Conservation (phyloP, 1,140 invertebrate species). For the Tribolium castaneum region DNA sequence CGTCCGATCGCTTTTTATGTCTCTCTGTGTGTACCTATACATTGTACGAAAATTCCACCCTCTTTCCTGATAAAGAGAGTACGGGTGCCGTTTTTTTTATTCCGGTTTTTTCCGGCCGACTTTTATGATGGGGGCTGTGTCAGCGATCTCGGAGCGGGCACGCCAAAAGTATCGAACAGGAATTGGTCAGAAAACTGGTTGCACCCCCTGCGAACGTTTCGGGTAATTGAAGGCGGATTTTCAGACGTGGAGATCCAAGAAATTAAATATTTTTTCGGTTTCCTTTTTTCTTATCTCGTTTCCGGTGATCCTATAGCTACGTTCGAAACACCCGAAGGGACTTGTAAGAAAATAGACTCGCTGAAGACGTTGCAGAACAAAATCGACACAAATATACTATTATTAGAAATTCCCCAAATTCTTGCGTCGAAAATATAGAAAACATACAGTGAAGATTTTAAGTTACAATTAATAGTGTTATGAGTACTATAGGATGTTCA, state of each 20-base stretch:
- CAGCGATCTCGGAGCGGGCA: neutral
- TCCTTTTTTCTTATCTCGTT: neutral
- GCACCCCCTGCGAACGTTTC: neutral
- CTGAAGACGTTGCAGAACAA: too few species aligned
- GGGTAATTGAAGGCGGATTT: neutral
- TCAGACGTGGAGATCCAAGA: neutral
- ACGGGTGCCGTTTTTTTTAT: neutral
- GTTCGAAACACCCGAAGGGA: too few species aligned
- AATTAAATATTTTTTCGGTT: neutral
- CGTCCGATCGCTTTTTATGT: slow-evolving; percentile 28
- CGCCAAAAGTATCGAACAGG: neutral
- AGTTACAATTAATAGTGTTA: too few species aligned
- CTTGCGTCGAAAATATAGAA: too few species aligned
- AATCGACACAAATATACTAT: too few species aligned
- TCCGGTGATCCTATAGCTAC: too few species aligned
- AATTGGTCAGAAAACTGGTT: neutral
- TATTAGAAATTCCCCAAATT: too few species aligned
- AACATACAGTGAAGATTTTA: too few species aligned
- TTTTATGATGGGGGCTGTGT: slow-evolving; percentile 19
- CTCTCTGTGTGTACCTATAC: neutral
- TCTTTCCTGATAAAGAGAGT: slow-evolving; percentile 2
- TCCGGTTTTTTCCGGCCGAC: slow-evolving; percentile 1
- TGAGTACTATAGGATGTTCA: too few species aligned
- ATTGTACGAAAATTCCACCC: slow-evolving; percentile 24
- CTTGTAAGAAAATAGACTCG: too few species aligned